phyloP scores from a whole-genome alignment of 1,140 invertebrate species.

The Grapholita molesta region DNA sequence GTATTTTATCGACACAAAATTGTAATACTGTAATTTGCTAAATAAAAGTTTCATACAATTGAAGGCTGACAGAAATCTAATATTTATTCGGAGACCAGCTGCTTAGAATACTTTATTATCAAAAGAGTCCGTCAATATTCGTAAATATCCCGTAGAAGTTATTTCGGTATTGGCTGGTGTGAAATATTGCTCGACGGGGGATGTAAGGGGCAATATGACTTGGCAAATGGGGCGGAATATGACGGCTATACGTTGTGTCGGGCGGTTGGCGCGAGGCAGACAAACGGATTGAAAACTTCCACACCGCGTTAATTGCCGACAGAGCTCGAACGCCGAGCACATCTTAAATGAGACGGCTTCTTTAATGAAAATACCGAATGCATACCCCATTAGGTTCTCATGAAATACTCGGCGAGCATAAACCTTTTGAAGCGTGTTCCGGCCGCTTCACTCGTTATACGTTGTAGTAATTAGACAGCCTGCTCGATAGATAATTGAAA shows the following conservation, averaged over 20 bases:
- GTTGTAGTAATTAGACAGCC: conserved; percentile 39
- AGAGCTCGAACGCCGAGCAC: conserved; percentile 50
- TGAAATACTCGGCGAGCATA: conserved; percentile 19
- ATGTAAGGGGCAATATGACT: conserved; percentile 13
- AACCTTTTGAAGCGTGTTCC: conserved; percentile 17
- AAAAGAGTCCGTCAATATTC: conserved; percentile 11
- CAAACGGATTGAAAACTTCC: conserved; percentile 62
- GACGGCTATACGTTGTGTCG: conserved; percentile 55
- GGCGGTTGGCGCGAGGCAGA: conserved; percentile 49
- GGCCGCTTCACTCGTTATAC: conserved; percentile 6
- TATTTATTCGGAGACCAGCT: conserved; percentile 4
- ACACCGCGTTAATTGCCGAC: conserved; percentile 66
- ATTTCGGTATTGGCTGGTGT: conserved; percentile 5
- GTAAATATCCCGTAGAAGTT: conserved; percentile 11
- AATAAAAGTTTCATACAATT: neutral
- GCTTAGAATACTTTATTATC: conserved; percentile 9
- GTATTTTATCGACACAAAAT: neutral
- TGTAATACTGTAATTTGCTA: conserved; percentile 4
- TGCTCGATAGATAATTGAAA: conserved; percentile 50
- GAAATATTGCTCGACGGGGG: conserved; percentile 4
- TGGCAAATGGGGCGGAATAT: conserved; percentile 60
- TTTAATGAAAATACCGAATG: conserved; percentile 71
- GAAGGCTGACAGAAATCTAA: conserved; percentile 11
- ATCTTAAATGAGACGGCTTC: conserved; percentile 72
- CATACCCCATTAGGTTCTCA: conserved; percentile 35